Percentiles rank a stretch among this genome's conserved stretches.
Evolutionary conservation across 2,113 vertebrate species (phyloP).

Genomic region (Mola mola): DNA sequence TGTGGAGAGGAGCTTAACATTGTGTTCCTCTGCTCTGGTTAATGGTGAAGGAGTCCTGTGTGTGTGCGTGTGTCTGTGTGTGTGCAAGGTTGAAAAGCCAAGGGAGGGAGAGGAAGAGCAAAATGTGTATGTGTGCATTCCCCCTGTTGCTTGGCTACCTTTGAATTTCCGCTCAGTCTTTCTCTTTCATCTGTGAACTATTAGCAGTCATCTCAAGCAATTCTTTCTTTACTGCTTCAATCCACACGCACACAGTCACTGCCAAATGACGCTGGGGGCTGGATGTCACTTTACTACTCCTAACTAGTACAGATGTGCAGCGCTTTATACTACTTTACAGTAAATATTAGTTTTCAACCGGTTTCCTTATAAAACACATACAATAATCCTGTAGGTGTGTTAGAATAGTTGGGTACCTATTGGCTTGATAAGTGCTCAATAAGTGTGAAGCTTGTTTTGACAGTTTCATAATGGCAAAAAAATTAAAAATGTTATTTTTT

Average conservation of each 20-base stretch:
- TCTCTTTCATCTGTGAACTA: conserved; percentile 73
- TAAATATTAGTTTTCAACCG: no score
- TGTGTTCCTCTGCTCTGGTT: conserved; percentile 66
- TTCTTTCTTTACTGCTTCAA: conserved; percentile 60
- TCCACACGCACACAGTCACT: conserved; percentile 24
- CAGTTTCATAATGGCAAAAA: no score
- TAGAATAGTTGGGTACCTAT: no score
- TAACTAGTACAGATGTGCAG: neutral
- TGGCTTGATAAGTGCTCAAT: no score
- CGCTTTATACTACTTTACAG: no score
- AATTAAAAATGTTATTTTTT: no score
- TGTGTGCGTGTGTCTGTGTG: conserved; percentile 37
- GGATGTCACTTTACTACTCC: conserved; percentile 19
- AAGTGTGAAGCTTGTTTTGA: no score
- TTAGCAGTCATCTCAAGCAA: conserved; percentile 74
- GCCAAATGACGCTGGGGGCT: conserved; percentile 2
- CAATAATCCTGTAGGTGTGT: no score
- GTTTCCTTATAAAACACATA: no score
- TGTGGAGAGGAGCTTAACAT: conserved; percentile 68
- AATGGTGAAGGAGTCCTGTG: conserved; percentile 61
- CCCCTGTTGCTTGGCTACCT: conserved; percentile 76
- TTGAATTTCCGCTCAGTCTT: conserved; percentile 70
- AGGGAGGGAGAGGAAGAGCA: conserved; percentile 64
- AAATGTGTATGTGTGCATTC: conserved; percentile 69
- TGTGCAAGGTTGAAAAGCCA: conserved; percentile 53